These are phyloP conservation scores for Dolichoris vasculosae DNA, from an alignment of 1,140 invertebrate species.

Conservation along the genomic window DNA sequence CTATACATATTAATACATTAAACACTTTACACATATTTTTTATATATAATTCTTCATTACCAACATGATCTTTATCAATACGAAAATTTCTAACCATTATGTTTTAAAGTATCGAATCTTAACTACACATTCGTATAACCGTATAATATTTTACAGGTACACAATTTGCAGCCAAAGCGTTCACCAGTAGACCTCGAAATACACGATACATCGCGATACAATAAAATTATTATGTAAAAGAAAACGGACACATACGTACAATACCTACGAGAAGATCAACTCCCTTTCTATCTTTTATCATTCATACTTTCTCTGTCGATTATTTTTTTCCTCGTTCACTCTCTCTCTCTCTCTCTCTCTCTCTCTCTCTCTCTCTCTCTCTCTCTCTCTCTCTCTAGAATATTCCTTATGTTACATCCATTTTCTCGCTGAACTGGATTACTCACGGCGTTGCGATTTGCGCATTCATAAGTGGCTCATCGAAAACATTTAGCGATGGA, in stretches of 20 bases:
- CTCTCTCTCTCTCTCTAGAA: background rate
- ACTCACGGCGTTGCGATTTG: background rate
- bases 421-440: background rate
- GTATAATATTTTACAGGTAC: conserved; percentile 23
- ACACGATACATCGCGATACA: conserved; percentile 23
- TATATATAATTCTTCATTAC: too few species aligned
- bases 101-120: too few species aligned
- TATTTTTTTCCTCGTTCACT: background rate
- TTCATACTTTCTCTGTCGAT: background rate
- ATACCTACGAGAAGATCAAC: conserved; percentile 15
- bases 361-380: background rate
- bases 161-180: conserved; percentile 50
- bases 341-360: background rate
- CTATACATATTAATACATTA: too few species aligned
- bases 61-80: too few species aligned
- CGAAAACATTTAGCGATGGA: background rate
- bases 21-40: too few species aligned
- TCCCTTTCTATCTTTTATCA: too few species aligned
- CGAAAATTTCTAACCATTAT: too few species aligned
- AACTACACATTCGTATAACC: too few species aligned
- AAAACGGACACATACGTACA: background rate
- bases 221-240: conserved; percentile 18
- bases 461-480: background rate
- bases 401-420: background rate
- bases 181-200: conserved; percentile 49